phyloP scores from a whole-genome alignment of 2,113 vertebrate species.

The Chlorodrepanis virens region DNA sequence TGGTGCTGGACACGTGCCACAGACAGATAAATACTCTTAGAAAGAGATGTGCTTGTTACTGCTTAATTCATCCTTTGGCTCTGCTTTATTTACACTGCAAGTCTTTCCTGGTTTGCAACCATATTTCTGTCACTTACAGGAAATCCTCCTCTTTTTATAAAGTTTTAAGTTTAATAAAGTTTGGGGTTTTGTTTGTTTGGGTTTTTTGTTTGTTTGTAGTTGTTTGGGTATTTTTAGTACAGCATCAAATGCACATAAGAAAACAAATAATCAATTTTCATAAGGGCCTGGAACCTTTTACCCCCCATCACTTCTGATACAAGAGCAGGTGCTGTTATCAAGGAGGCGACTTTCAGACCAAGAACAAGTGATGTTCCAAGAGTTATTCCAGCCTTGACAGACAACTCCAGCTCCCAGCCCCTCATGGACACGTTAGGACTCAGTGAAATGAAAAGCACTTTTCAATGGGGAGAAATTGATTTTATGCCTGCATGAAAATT shows the following conservation, averaged over 20 bases:
- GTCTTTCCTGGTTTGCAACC: neutral
- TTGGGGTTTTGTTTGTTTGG: neutral
- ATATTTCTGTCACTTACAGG: neutral
- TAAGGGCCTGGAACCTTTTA: neutral
- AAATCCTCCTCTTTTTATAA: neutral
- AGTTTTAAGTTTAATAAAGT: neutral
- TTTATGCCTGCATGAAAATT: neutral
- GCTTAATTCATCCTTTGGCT: neutral
- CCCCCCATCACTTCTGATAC: neutral
- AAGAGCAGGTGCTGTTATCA: neutral
- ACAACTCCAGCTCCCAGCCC: neutral
- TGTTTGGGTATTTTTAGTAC: neutral
- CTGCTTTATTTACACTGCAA: neutral
- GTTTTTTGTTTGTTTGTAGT: neutral
- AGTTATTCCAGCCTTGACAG: neutral
- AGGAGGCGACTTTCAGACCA: neutral
- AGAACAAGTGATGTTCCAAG: neutral
- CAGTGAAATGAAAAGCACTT: slow-evolving; percentile 8
- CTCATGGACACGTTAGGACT: rapidly evolving
- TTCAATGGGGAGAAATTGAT: neutral
- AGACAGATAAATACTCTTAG: neutral
- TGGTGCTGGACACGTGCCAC: neutral
- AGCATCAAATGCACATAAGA: neutral
- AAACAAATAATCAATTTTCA: neutral
- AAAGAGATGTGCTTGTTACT: neutral